These are phyloP conservation scores for Pseudopodoces humilis DNA, from an alignment of 2,113 vertebrate species.

Conservation along the genomic window DNA sequence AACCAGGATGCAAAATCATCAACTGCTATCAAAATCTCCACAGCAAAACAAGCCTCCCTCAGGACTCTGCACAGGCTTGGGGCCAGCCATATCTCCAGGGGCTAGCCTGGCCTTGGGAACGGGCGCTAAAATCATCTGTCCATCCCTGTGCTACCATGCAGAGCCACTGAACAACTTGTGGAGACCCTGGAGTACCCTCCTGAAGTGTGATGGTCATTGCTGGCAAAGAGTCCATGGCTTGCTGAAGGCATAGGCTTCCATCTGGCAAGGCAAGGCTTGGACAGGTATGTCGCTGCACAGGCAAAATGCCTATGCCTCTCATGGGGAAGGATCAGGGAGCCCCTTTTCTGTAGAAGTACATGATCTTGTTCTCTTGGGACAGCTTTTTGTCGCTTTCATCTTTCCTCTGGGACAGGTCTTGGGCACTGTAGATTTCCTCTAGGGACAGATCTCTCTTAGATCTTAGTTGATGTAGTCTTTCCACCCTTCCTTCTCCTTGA, in stretches of 20 bases:
- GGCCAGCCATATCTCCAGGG: neutral
- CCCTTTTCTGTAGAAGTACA: neutral
- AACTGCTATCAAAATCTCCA: neutral
- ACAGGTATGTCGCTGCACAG: neutral
- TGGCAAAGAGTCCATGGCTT: neutral
- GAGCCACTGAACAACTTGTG: neutral
- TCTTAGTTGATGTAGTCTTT: neutral
- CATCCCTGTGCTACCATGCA: neutral
- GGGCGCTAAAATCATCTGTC: neutral
- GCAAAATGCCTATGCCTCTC: neutral
- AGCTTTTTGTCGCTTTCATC: neutral
- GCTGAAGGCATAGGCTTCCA: neutral
- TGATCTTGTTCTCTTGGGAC: neutral
- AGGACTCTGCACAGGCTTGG: neutral
- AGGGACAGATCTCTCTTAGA: neutral
- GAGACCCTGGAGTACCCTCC: neutral
- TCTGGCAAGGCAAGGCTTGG: neutral
- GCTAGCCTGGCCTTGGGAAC: neutral
- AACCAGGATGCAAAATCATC: neutral
- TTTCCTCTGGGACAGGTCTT: neutral
- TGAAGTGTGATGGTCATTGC: rapidly evolving
- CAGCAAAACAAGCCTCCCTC: rapidly evolving
- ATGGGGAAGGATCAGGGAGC: too few relatives aligned
- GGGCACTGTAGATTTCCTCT: neutral
- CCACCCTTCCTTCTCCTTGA: neutral